Percentiles rank a stretch among this genome's conserved stretches.
These are phyloP conservation scores for Arothron firmamentum DNA, from an alignment of 2,113 vertebrate species.

Conservation along the genomic window DNA sequence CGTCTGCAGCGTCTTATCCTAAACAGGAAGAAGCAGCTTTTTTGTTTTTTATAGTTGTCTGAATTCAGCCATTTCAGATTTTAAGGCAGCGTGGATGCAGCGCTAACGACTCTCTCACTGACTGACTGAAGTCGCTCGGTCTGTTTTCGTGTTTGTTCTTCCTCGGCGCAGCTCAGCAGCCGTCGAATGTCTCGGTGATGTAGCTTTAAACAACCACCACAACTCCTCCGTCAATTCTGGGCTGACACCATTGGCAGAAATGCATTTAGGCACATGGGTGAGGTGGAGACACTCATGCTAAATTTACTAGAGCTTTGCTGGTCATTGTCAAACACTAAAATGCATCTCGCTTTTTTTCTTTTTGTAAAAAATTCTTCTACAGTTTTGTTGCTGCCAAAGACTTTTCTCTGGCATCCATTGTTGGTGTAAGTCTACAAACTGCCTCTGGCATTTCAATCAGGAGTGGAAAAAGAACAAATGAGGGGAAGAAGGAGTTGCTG, in stretches of 20 bases:
- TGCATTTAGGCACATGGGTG: background rate
- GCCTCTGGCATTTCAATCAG: constrained; percentile 9
- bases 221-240: too few species aligned
- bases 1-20: too few species aligned
- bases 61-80: too few species aligned
- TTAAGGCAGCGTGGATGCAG: too few species aligned
- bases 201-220: background rate
- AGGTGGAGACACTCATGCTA: constrained; percentile 5
- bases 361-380: background rate
- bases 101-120: too few species aligned
- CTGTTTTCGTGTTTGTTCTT: constrained; percentile 16
- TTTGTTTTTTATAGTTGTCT: too few species aligned
- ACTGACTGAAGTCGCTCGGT: too few species aligned
- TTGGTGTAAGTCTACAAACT: constrained; percentile 9
- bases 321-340: constrained; percentile 25
- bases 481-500: too few species aligned
- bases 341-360: background rate
- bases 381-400: constrained; percentile 9
- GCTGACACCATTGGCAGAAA: constrained; percentile 2
- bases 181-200: too few species aligned
- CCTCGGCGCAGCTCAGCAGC: too few species aligned
- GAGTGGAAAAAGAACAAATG: background rate
- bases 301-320: constrained; percentile 14
- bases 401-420: constrained; percentile 6
- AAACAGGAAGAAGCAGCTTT: too few species aligned